phyloP scores from a whole-genome alignment of 2,113 vertebrate genomes.

The Smithornis capensis region DNA sequence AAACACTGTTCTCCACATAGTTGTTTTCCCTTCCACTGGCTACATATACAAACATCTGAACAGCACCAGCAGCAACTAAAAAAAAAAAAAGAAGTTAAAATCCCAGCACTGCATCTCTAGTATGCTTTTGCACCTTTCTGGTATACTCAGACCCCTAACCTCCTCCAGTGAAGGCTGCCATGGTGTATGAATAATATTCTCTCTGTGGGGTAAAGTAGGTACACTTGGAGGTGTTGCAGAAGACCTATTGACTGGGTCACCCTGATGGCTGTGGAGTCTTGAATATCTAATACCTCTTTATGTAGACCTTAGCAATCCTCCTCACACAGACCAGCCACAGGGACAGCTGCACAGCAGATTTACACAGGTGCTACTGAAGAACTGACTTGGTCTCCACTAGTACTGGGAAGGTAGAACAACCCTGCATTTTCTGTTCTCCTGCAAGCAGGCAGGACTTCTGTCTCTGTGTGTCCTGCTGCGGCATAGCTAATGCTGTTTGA shows the following conservation, averaged over 20 bases:
- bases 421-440: not conserved
- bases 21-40: not conserved
- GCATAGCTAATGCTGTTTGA: not conserved
- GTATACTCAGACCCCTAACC: not conserved
- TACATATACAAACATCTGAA: not conserved
- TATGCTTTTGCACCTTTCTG: not conserved
- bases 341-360: not conserved
- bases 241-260: not conserved
- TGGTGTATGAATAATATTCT: not conserved
- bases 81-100: not conserved
- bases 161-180: not conserved
- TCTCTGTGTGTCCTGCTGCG: not conserved
- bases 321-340: not conserved
- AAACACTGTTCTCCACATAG: not conserved
- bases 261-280: not conserved
- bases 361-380: not conserved
- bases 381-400: not conserved
- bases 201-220: not conserved
- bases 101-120: not conserved
- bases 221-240: not conserved
- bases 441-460: not conserved
- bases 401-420: not conserved
- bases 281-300: not conserved
- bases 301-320: not conserved
- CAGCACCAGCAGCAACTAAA: not conserved